These are phyloP conservation scores for Ailuropoda melanoleuca DNA, from an alignment of 2,113 vertebrate genomes.

Conservation along the genomic window DNA sequence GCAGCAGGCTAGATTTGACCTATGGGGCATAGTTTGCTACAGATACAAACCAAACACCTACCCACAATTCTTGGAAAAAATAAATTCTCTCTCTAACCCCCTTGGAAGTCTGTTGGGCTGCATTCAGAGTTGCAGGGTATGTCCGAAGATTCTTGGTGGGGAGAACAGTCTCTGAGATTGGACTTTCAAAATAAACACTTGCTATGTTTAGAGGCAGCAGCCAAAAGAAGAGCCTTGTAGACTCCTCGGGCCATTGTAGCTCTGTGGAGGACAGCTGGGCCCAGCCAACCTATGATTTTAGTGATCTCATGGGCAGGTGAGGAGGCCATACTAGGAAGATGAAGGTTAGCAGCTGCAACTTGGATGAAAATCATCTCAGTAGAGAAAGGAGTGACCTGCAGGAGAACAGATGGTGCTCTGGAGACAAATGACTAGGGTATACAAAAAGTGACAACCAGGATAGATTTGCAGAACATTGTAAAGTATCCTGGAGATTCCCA, in stretches of 20 bases:
- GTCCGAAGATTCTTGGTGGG: background rate
- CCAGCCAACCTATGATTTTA: background rate
- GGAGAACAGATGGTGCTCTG: background rate
- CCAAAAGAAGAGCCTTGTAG: background rate
- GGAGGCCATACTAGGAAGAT: background rate
- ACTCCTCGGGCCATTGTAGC: background rate
- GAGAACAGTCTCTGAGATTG: background rate
- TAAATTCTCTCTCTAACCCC: background rate
- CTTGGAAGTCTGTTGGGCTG: background rate
- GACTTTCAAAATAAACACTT: background rate
- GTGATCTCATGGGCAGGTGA: constrained; percentile 56
- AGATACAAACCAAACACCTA: background rate
- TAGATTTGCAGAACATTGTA: background rate
- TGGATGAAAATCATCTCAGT: constrained; percentile 35
- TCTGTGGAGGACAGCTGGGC: background rate
- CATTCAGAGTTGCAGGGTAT: background rate
- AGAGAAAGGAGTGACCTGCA: background rate
- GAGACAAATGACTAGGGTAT: background rate
- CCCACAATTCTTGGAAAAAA: background rate
- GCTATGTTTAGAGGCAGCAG: background rate
- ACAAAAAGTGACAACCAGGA: constrained; percentile 3
- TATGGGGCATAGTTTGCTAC: background rate
- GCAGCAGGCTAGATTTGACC: background rate
- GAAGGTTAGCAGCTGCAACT: background rate
- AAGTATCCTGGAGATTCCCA: background rate